Evolutionary conservation across 1,140 invertebrate genomes (phyloP), one percentile per base, ranked within the genome.

Genomic region (Lucilia cuprina): DNA sequence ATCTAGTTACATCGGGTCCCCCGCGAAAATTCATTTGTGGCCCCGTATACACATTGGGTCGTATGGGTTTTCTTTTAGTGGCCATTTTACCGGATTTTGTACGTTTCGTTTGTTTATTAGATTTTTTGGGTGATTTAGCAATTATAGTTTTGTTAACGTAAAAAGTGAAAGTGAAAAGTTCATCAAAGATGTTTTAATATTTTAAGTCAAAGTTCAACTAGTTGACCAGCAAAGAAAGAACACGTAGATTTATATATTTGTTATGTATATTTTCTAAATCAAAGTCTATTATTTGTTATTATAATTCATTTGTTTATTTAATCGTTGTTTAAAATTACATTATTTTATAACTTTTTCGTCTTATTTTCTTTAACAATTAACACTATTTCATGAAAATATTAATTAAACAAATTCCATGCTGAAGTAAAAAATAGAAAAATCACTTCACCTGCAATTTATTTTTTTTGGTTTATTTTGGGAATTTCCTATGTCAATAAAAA

Each of bases 11-110:
- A 17, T 91, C 90, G 9, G 89, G 88, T 19, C 87, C 88, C 25
- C 88, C 88, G 65, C 90, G 86, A 85, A 91, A 91, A 83, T 91
- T 91, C 90, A 91, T 89, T 75, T 90, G 90, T 9, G 89, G 77
- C 7, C 12, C 85, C 30, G 21, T 74, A 55, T 55, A 17, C 9
- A 86, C 19, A 82, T 86, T 88, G 1, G 89, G 87, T 0, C 88
- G 88, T n/a, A 91, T 82, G 9, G 89, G 89, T 35, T 88, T 86
- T 35, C 89, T 83, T 83, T 89, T 91, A 25, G 87, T 90, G 34
- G 89, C 89, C 89, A 91, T 91, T 83, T 65, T 84, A 21, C 82
- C 14, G n/a, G 8, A 17, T 41, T 41, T 47, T 25, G 19, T 49
- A 49, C 77, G 2, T 49, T 17, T 80, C 14, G 12, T 49, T 21